Conservation (phyloP, 1,140 invertebrate genomes). For the Papilio machaon region DNA sequence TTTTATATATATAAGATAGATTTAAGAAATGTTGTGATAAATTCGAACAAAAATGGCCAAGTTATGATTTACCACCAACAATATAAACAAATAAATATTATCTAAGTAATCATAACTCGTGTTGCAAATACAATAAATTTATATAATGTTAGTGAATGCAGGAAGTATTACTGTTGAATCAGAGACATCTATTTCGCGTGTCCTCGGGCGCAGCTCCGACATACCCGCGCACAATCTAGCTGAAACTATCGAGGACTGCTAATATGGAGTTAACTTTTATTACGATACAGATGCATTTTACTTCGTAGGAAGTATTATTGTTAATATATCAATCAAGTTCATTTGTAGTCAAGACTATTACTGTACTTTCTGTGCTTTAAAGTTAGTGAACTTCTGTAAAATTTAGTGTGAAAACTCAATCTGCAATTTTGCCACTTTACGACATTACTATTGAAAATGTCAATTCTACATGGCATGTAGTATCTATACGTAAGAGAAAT, state of each 20-base stretch:
- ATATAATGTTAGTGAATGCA: slow-evolving; percentile 1
- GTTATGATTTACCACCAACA: background rate
- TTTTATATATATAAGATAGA: background rate
- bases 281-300: background rate
- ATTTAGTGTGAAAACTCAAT: too few relatives aligned
- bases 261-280: background rate
- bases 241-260: background rate
- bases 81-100: background rate
- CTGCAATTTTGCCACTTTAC: too few relatives aligned
- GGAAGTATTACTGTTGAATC: slow-evolving; percentile 25
- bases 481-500: too few relatives aligned
- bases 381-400: too few relatives aligned
- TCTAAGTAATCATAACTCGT: background rate
- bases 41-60: background rate
- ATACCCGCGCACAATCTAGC: background rate
- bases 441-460: too few relatives aligned
- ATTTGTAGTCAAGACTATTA: too few relatives aligned
- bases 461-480: too few relatives aligned
- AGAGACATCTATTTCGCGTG: slow-evolving; percentile 16
- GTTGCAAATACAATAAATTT: slow-evolving; percentile 10
- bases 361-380: too few relatives aligned
- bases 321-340: too few relatives aligned
- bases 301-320: too few relatives aligned
- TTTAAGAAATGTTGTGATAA: background rate
- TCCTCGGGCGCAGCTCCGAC: background rate